phyloP scores from a whole-genome alignment of 2,113 vertebrate species.

The Macquaria ambigua region DNA sequence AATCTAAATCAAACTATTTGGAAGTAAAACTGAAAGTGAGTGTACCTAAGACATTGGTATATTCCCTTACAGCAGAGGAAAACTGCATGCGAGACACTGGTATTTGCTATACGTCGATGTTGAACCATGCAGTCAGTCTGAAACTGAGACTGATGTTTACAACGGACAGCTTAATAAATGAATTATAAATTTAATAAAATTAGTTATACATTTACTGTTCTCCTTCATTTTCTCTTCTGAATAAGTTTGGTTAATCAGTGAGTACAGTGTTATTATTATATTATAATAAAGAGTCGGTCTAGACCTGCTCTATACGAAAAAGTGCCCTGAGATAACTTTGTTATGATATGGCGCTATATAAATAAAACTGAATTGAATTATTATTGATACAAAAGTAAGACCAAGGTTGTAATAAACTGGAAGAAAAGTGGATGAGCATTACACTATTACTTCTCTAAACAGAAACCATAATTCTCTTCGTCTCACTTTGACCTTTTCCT shows the following conservation, averaged over 20 bases:
- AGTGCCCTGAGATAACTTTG: no score
- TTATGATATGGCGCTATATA: no score
- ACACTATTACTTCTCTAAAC: neutral
- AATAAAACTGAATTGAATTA: no score
- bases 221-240: neutral
- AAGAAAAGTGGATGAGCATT: neutral
- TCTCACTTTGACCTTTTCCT: neutral
- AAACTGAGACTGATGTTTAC: neutral
- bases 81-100: neutral
- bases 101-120: neutral
- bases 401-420: neutral
- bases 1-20: neutral
- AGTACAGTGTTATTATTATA: neutral
- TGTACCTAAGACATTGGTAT: neutral
- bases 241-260: neutral
- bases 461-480: accelerated
- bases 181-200: no score
- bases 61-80: neutral
- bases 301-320: no score
- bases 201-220: neutral
- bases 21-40: no score
- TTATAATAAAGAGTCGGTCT: no score
- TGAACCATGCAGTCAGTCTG: neutral
- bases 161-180: no score
- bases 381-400: neutral